These are phyloP conservation scores for Selene dorsalis DNA, from an alignment of 2,797 vertebrate species.

Conservation along the genomic window DNA sequence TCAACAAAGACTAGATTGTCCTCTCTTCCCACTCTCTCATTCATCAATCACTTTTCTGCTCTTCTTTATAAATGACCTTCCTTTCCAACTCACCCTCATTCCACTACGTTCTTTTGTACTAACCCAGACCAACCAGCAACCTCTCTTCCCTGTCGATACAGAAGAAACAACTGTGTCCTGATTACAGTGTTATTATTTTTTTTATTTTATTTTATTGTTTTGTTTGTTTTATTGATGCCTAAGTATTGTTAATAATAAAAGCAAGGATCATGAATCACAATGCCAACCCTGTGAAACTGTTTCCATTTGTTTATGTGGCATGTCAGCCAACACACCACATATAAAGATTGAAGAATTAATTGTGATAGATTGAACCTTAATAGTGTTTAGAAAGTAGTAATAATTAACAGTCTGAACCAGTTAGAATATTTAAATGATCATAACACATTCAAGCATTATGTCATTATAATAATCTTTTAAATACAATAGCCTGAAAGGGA, in stretches of 20 bases:
- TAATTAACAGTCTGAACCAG: background rate
- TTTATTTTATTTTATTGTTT: constrained; percentile 63
- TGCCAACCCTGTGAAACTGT: constrained; percentile 32
- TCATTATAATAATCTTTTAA: background rate
- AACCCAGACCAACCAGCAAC: constrained; percentile 73
- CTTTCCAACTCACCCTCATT: constrained; percentile 58
- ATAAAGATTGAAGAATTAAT: background rate
- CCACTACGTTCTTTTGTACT: constrained; percentile 67
- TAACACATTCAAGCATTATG: background rate
- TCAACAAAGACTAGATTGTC: constrained; percentile 6
- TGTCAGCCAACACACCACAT: background rate
- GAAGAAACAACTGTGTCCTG: constrained; percentile 68
- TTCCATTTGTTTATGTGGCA: constrained; percentile 27
- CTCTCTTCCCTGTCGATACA: constrained; percentile 61
- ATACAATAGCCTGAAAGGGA: background rate
- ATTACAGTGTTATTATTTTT: constrained; percentile 79
- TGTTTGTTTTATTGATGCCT: constrained; percentile 72
- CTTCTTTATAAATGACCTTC: constrained; percentile 27
- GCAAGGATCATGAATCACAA: constrained; percentile 70
- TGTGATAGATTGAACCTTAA: too few relatives aligned
- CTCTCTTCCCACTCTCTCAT: constrained; percentile 29
- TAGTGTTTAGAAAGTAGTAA: background rate
- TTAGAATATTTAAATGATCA: background rate
- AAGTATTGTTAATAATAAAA: constrained; percentile 83
- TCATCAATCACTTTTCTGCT: constrained; percentile 29